Base-by-base conservation (phyloP, 2,113 vertebrate genomes). In the Psilopogon haemacephalus region DNA sequence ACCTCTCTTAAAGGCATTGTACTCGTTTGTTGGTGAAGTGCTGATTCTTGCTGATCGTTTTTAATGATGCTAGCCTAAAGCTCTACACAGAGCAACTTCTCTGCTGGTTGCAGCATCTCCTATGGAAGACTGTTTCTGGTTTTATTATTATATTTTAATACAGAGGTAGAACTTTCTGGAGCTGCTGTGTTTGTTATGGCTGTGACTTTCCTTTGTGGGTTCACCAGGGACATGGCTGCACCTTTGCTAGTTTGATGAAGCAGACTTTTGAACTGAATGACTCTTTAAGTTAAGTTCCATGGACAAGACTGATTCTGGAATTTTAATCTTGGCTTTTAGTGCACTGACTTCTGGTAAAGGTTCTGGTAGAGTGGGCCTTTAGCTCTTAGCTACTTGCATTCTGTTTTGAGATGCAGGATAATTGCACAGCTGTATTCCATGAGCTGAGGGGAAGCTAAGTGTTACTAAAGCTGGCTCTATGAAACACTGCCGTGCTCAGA, bases 381-480 rank as follows among this genome's bases (percentile, higher is more conserved):
- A 64, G 32, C 42, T 75, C 30, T 68, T 33, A 32, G 46, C 37
- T 74, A 33, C 16, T 33, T 21, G 27, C 59, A 8, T 11, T 56
- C 28, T 4, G 13, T 12, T 83, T 62, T 35, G 73, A 68, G 48
- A 14, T 35, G 13, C 6, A 32, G 58, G n/a, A 19, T 32, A 54
- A 35, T 30, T 3, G 0, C 9, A 37, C 10, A 23, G 4, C 20
- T 0, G 0, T 50, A 11, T 64, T 55, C 21, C n/a, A 18, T 56
- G 27, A 27, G 10, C 42, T 67, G 8, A 72, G 60, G 59, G n/a
- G 54, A 79, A 75, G 11, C 19, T 18, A 50, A 19, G 24, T 26
- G 20, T 32, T 73, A 8, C 9, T 67, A 1, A 52, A 79, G 21
- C n/a, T 35, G n/a, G 33, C 14, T 15, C 1, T 27, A 9, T 44